A percentile compares a stretch with the other conserved stretches of the same genome.
Evolutionary conservation across 2,888 invertebrate species (phyloP).

Genomic region (Miltochrista miniata): DNA sequence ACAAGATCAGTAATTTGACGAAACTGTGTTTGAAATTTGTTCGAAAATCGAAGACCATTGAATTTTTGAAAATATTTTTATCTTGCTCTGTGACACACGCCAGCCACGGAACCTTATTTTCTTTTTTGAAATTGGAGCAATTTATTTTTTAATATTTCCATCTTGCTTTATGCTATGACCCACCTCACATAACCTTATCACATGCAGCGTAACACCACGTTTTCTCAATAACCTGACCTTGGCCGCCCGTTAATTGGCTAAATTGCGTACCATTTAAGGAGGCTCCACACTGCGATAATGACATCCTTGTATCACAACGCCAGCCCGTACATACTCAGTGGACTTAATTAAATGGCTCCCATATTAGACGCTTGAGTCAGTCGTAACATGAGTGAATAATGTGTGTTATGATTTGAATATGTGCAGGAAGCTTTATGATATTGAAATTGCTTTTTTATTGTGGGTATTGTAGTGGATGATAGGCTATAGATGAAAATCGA

Average conservation of each 20-base stretch:
- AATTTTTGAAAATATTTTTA: too few species aligned
- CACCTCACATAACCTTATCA: constrained; percentile 10
- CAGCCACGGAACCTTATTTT: too few species aligned
- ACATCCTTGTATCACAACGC: constrained; percentile 60
- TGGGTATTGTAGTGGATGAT: constrained; percentile 8
- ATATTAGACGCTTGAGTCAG: constrained; percentile 40
- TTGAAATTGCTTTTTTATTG: constrained; percentile 39
- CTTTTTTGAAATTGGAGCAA: not conserved
- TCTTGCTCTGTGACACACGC: too few species aligned
- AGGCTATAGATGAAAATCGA: constrained; percentile 8
- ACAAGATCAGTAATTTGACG: too few species aligned
- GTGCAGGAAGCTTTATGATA: constrained; percentile 41
- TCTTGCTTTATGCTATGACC: constrained; percentile 1
- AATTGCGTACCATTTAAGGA: constrained; percentile 74
- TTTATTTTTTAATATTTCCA: not conserved
- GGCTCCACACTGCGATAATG: constrained; percentile 58
- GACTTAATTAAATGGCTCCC: constrained; percentile 54
- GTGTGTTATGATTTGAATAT: constrained; percentile 39
- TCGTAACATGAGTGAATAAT: constrained; percentile 31
- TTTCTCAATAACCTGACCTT: constrained; percentile 49
- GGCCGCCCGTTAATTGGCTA: constrained; percentile 69
- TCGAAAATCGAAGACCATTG: too few species aligned
- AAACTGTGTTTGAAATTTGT: too few species aligned
- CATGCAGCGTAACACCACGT: constrained; percentile 51
- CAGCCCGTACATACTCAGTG: constrained; percentile 55